A percentile compares a stretch with the other conserved stretches of the same genome.
phyloP scores from a whole-genome alignment of 2,888 invertebrate genomes.

The Dasysyrphus tricinctus region DNA sequence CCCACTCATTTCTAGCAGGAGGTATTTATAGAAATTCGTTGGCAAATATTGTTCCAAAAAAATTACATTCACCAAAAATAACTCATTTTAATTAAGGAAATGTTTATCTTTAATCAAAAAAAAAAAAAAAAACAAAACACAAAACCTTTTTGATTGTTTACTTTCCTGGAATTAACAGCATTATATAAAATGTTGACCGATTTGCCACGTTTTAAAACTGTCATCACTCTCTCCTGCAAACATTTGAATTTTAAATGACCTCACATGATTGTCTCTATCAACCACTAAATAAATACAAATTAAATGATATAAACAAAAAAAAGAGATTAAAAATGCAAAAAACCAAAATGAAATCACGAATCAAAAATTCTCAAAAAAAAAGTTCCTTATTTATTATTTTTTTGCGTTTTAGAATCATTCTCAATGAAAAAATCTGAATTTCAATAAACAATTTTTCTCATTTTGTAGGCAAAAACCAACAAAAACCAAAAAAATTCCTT shows the following conservation, averaged over 20 bases:
- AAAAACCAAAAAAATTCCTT: constrained; percentile 13
- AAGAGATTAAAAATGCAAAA: constrained; percentile 18
- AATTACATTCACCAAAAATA: constrained; percentile 19
- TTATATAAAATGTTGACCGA: constrained; percentile 15
- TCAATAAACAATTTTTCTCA: constrained; percentile 8
- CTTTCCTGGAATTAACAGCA: constrained; percentile 21
- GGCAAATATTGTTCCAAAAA: neutral
- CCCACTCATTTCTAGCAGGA: neutral
- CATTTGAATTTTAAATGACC: constrained; percentile 43
- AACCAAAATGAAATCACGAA: constrained; percentile 17
- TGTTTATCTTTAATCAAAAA: neutral
- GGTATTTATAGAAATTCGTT: constrained; percentile 7
- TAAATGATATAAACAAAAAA: constrained; percentile 18
- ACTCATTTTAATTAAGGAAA: constrained; percentile 18
- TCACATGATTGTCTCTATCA: constrained; percentile 45
- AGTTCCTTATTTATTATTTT: constrained; percentile 22
- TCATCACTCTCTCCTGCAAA: constrained; percentile 2
- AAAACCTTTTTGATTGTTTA: neutral
- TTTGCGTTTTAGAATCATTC: constrained; percentile 62
- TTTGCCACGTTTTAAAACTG: constrained; percentile 45
- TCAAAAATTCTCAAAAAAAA: neutral
- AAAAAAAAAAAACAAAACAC: neutral
- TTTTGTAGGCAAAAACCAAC: neutral
- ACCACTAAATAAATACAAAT: constrained; percentile 14
- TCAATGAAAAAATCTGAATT: neutral